A percentile compares a stretch with the other conserved stretches of the same genome.
phyloP scores from a whole-genome alignment of 1,140 invertebrate genomes.

The Neodiprion lecontei region DNA sequence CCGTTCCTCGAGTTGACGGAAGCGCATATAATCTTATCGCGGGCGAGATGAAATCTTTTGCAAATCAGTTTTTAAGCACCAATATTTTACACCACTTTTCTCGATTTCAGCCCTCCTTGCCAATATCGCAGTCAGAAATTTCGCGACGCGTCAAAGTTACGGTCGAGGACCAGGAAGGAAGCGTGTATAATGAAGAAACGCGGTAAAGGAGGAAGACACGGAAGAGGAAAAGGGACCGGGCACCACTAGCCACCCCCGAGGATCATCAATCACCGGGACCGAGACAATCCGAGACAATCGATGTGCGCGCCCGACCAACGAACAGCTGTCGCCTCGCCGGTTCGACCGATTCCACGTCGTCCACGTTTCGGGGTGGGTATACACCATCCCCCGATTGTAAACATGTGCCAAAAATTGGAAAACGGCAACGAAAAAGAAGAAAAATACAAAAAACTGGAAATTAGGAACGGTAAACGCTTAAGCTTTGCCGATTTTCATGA shows the following conservation, averaged over 20 bases:
- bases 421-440: not conserved
- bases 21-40: too few species aligned
- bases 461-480: too few species aligned
- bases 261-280: constrained; percentile 63
- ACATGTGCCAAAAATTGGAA: not conserved
- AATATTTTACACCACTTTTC: too few species aligned
- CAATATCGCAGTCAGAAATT: too few species aligned
- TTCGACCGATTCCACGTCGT: constrained; percentile 41
- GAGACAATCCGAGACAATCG: constrained; percentile 64
- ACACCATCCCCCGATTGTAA: not conserved
- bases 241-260: constrained; percentile 51
- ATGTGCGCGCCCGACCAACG: constrained; percentile 55
- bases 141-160: constrained; percentile 25
- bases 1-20: too few species aligned
- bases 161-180: constrained; percentile 36
- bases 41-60: too few species aligned
- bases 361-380: not conserved
- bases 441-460: not conserved
- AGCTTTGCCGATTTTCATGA: too few species aligned
- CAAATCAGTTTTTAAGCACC: too few species aligned
- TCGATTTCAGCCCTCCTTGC: too few species aligned
- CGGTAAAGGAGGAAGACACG: constrained; percentile 33
- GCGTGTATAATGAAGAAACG: constrained; percentile 31
- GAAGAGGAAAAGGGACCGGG: constrained; percentile 29
- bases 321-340: constrained; percentile 61